A percentile compares a stretch with the other conserved stretches of the same genome.
These are phyloP conservation scores for Apostichopus californicus DNA, from an alignment of 35 echinoderm and acorn worm species.

Conservation along the genomic window DNA sequence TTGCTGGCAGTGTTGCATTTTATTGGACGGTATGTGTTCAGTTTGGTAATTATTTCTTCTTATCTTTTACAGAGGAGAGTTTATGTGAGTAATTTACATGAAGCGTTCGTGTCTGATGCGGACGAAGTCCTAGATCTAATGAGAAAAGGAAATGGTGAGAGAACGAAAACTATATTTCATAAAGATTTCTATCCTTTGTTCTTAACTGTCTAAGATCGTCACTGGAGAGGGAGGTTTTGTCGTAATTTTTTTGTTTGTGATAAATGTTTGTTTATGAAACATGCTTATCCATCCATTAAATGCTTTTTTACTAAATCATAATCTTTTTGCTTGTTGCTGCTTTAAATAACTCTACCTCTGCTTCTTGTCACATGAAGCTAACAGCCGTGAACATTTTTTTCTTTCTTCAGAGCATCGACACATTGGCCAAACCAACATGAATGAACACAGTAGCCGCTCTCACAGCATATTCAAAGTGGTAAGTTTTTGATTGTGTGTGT, in stretches of 20 bases:
- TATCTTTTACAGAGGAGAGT: slow-evolving; percentile 64
- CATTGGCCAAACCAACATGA: slow-evolving; percentile 89
- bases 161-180: background rate
- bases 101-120: slow-evolving; percentile 59
- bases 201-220: no score
- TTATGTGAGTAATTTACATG: slow-evolving; percentile 68
- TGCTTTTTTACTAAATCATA: no score
- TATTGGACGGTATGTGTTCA: background rate
- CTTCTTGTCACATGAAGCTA: no score
- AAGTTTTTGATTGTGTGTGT: background rate
- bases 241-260: background rate
- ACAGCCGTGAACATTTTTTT: no score
- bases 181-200: no score
- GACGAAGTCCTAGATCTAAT: slow-evolving; percentile 68
- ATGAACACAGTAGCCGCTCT: slow-evolving; percentile 88
- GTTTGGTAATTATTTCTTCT: background rate
- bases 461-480: slow-evolving; percentile 94
- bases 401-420: slow-evolving; percentile 65
- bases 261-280: no score
- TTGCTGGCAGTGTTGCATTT: background rate
- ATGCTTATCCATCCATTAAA: no score
- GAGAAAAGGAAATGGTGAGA: slow-evolving; percentile 83
- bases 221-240: background rate
- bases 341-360: no score
- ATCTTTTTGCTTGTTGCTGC: no score